Conservation (phyloP, 2,888 invertebrate species). For the Melipona beecheii region DNA sequence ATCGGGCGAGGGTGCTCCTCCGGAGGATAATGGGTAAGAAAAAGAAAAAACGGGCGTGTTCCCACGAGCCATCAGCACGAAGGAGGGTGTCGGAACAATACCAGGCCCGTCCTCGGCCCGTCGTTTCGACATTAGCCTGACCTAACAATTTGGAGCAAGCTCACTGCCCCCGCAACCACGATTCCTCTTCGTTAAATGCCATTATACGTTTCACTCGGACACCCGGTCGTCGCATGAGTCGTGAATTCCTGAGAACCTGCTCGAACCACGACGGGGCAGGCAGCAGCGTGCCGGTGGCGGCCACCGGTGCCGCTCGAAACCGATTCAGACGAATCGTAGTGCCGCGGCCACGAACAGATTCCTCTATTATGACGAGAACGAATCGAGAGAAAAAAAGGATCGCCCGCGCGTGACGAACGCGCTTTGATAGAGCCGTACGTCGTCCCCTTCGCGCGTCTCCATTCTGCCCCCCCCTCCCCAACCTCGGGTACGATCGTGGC, state of each 20-base stretch:
- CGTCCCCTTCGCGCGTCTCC: neutral
- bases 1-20: constrained; percentile 38
- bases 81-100: constrained; percentile 78
- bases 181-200: constrained; percentile 79
- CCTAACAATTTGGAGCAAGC: constrained; percentile 79
- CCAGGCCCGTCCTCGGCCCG: constrained; percentile 67
- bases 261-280: constrained; percentile 55
- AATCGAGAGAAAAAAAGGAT: constrained; percentile 41
- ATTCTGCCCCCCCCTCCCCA: neutral
- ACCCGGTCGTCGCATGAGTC: constrained; percentile 80
- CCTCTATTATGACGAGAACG: constrained; percentile 66
- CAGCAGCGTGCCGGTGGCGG: constrained; percentile 50
- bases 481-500: neutral
- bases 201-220: constrained; percentile 82
- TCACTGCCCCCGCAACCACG: constrained; percentile 63
- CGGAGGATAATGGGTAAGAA: constrained; percentile 67
- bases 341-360: constrained; percentile 61
- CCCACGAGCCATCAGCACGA: constrained; percentile 70
- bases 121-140: constrained; percentile 81
- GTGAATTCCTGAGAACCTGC: constrained; percentile 82
- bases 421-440: constrained; percentile 50
- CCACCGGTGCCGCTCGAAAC: constrained; percentile 55
- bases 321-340: constrained; percentile 62
- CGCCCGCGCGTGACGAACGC: constrained; percentile 62
- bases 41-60: constrained; percentile 64